Evolutionary conservation across 2,113 vertebrate species (phyloP), one percentile per base, ranked within the genome.

Genomic region (Myotis yumanensis): DNA sequence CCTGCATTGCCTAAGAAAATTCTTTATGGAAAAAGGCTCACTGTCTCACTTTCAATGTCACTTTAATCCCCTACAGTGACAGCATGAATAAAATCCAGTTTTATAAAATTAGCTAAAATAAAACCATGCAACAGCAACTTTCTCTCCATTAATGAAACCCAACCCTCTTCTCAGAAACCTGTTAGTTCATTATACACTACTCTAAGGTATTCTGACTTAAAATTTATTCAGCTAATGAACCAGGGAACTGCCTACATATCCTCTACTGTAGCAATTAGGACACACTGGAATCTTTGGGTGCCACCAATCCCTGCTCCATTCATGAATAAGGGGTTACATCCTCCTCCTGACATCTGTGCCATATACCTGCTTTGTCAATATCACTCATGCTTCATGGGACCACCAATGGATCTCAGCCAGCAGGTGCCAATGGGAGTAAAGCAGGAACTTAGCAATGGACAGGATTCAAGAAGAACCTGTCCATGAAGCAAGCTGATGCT

Each of bases 61-160:
- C 22, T 40, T 87, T 82, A 84, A 72, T 68, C 18, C 25, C 57
- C 81, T 54, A 82, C 25, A 89, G 59, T 86, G 43, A 89, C 46
- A 77, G 16, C 32, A 90, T 54, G 51, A 71, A 73, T 66, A 93
- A 91, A 96, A 92, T 43, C 66, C 54, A 96, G 25, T 51, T 93
- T 95, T 92, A 92, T 86, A 88, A 95, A 97, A 97, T 89, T 91
- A 88, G 83, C 35, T 83, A 86, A 94, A 97, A 91, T 91, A 79
- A 92, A 95, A 81, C 32, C 25, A 66, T 17, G 25, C 18, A 68
- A 30, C 25, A 64, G 46, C 72, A 94, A 94, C 40, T 93, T 88
- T 80, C 90, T 54, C 18, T 75, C 37, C 75, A n/a, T 77, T 87
- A 96, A 68, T 11, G 25, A 96, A 94, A 89, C 22, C 25, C 83